These are phyloP conservation scores for Elephantulus edwardii DNA, from an alignment of 2,113 vertebrate species.

Conservation along the genomic window DNA sequence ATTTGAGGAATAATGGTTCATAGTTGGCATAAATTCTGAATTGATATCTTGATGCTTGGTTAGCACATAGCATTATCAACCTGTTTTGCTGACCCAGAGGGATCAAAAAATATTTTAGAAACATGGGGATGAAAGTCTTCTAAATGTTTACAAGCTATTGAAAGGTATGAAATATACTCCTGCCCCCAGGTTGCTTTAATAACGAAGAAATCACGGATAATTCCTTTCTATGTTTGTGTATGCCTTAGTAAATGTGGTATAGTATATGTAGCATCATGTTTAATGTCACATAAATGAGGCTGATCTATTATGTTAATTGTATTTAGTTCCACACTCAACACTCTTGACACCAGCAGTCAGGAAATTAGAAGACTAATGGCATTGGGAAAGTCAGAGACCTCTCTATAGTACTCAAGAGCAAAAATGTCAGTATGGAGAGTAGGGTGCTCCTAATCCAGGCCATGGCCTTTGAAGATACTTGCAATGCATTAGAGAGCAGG, in stretches of 20 bases:
- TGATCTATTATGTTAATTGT: not conserved
- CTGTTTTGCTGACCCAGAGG: not conserved
- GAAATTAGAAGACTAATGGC: too few relatives aligned
- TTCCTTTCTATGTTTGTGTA: not conserved
- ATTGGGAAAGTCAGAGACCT: too few relatives aligned
- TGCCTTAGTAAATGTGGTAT: not conserved
- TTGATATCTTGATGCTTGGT: constrained; percentile 22
- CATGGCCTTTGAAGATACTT: too few relatives aligned
- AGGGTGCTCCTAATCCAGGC: too few relatives aligned
- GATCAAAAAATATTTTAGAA: not conserved
- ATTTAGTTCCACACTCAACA: too few relatives aligned
- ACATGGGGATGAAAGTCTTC: not conserved
- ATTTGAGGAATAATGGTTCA: not conserved
- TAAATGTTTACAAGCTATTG: not conserved
- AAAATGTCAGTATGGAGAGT: too few relatives aligned
- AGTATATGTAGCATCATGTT: not conserved
- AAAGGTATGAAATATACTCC: not conserved
- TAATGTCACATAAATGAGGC: not conserved
- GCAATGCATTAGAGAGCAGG: too few relatives aligned
- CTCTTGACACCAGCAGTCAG: too few relatives aligned
- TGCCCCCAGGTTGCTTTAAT: not conserved
- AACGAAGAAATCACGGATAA: not conserved
- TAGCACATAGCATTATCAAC: not conserved
- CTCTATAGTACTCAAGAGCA: too few relatives aligned
- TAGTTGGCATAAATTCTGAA: constrained; percentile 15